Conservation (phyloP, 2,113 vertebrate species). For the Caranx melampygus region DNA sequence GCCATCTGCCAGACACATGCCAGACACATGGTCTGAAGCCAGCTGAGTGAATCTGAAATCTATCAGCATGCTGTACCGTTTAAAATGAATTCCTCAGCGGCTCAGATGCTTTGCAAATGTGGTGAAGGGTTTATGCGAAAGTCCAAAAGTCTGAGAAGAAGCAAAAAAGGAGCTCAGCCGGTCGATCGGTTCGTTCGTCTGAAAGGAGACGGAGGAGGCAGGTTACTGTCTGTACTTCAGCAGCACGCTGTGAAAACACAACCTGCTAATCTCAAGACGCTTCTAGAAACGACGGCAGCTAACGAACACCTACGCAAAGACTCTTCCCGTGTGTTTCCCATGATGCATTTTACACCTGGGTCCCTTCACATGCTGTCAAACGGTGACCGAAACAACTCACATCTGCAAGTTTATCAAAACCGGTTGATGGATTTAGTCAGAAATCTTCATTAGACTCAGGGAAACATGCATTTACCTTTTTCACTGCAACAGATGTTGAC, state of each 20-base stretch:
- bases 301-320: not conserved
- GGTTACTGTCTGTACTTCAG: not conserved
- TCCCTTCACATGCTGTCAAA: too few relatives aligned
- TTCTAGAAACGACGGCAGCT: not conserved
- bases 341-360: too few relatives aligned
- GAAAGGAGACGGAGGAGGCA: not conserved
- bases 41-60: not conserved
- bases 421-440: too few relatives aligned
- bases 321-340: too few relatives aligned
- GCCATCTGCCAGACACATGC: slow-evolving; percentile 39
- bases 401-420: too few relatives aligned
- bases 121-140: not conserved
- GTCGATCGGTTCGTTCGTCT: not conserved
- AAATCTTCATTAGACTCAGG: too few relatives aligned
- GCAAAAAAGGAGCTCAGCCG: accelerated
- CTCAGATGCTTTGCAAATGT: not conserved
- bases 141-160: accelerated
- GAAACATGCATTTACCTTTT: too few relatives aligned
- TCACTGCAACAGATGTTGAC: too few relatives aligned
- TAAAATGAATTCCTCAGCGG: not conserved
- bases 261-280: too few relatives aligned
- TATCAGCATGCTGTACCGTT: not conserved
- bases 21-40: not conserved
- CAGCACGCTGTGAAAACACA: not conserved
- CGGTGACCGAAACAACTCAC: too few relatives aligned